Evolutionary conservation across 2,797 vertebrate species (phyloP).

Genomic region (Pseudochaenichthys georgianus): DNA sequence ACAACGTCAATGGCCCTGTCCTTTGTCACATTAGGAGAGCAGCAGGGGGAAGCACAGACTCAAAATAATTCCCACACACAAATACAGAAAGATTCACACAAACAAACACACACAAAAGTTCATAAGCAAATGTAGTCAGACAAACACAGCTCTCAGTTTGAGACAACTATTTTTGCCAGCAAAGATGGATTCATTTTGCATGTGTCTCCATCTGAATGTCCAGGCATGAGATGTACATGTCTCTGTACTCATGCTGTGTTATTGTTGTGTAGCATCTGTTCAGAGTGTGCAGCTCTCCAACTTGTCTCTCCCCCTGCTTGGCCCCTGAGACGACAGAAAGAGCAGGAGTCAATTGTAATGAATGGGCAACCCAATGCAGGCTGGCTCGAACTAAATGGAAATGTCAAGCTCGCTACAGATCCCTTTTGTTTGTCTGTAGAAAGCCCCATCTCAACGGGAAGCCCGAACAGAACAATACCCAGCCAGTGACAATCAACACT

Average conservation of each 20-base stretch:
- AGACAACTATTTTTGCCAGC: constrained; percentile 8
- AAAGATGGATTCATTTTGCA: constrained; percentile 19
- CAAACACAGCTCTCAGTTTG: constrained; percentile 33
- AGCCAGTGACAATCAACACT: constrained; percentile 61
- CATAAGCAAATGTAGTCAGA: constrained; percentile 22
- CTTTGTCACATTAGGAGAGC: constrained; percentile 59
- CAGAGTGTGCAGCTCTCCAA: constrained; percentile 3
- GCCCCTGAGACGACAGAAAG: constrained; percentile 59
- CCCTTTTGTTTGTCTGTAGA: constrained; percentile 78
- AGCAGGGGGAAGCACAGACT: constrained; percentile 48
- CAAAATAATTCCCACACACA: constrained; percentile 51
- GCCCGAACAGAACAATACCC: constrained; percentile 63
- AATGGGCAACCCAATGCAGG: constrained; percentile 63
- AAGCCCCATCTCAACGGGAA: constrained; percentile 60
- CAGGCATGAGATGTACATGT: constrained; percentile 13
- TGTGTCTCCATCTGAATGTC: neutral
- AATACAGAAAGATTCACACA: constrained; percentile 49
- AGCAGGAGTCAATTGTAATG: constrained; percentile 76
- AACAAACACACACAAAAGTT: constrained; percentile 5
- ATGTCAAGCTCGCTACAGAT: constrained; percentile 77
- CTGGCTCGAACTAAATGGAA: constrained; percentile 79
- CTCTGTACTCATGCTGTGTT: constrained; percentile 1
- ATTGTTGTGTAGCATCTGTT: neutral
- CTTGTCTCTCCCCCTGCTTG: constrained; percentile 10
- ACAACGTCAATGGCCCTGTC: constrained; percentile 65